Base-by-base conservation (phyloP, 2,888 invertebrate species). In the Plebejus anna region DNA sequence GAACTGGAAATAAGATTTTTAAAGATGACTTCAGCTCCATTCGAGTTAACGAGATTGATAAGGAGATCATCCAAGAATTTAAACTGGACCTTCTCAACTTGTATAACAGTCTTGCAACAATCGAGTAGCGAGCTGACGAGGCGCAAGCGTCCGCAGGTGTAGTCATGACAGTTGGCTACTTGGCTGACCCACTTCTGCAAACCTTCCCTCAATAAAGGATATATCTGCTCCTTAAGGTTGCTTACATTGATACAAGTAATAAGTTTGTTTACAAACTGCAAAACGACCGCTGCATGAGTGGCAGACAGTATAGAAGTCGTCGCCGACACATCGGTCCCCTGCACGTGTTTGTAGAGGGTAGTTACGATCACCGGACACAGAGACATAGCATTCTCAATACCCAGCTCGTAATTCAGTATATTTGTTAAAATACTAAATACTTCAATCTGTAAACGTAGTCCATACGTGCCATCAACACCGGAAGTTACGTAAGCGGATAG, bases 381-480 rank as follows among this genome's bases (percentile, higher is more conserved):
- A 42, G 90, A 85, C 83, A 87, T 83, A 70, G 94, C 89, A 79
- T 92, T 85, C 70, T 95, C 91, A 61, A 89, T 81, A 0, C 92
- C 92, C 61, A 95, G 83, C 47, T 91, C 92, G 83, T 95, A 95
- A 80, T 92, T 88, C 6, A 96, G 80, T 38, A 96, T 87, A 78
- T 95, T 92, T 51, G 94, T 91, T 86, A 95, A 94, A 59, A 95
- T 88, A 83, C 95, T 94, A 78, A 95, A 94, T 70, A 94, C 91
- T 90, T 96, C 96, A 42, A 95, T 95, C 88, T 96, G 96, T 78
- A 96, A 86, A 79, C 90, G 90, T 73, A 95, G 83, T 3, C 95
- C 94, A 83, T 93, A 94, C 13, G 91, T 90, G 76, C 94, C 93
- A 78, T 91, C 89, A 0, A 94, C 90, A 79, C 86, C 87, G 78